Conservation (phyloP, 2,113 vertebrate genomes). For the Malaclemys terrapin region DNA sequence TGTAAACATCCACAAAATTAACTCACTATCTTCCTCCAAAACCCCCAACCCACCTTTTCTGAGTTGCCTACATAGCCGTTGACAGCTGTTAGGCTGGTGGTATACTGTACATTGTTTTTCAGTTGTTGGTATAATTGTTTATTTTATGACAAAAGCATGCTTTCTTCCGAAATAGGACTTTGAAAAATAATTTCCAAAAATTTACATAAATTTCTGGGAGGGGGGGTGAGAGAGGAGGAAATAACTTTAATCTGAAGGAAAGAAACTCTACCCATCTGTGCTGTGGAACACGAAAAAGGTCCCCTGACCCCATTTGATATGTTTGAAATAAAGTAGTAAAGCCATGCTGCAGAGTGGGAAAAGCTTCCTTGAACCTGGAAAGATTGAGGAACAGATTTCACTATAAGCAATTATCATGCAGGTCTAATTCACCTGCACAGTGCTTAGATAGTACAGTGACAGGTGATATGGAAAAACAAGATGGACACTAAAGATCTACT, state of each 20-base stretch:
- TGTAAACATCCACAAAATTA: too few species aligned
- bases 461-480: not conserved
- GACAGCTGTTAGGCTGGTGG: too few species aligned
- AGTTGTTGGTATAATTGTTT: constrained; percentile 37
- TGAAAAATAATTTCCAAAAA: constrained; percentile 69
- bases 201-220: constrained; percentile 68
- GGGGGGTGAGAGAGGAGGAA: not conserved
- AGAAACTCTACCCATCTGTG: constrained; percentile 48
- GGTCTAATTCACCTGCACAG: not conserved
- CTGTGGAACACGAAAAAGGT: not conserved
- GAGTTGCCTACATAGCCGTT: too few species aligned
- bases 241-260: constrained; percentile 65
- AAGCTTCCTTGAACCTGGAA: not conserved
- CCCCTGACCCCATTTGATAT: not conserved
- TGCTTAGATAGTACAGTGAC: not conserved
- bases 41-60: too few species aligned
- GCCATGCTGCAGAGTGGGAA: not conserved
- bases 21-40: too few species aligned
- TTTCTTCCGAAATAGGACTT: constrained; percentile 14
- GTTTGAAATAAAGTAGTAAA: constrained; percentile 1
- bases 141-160: constrained; percentile 40
- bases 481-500: not conserved
- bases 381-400: not conserved
- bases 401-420: not conserved
- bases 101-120: not conserved